Conservation (phyloP, 2,113 vertebrate genomes). For the Epinephelus lanceolatus region DNA sequence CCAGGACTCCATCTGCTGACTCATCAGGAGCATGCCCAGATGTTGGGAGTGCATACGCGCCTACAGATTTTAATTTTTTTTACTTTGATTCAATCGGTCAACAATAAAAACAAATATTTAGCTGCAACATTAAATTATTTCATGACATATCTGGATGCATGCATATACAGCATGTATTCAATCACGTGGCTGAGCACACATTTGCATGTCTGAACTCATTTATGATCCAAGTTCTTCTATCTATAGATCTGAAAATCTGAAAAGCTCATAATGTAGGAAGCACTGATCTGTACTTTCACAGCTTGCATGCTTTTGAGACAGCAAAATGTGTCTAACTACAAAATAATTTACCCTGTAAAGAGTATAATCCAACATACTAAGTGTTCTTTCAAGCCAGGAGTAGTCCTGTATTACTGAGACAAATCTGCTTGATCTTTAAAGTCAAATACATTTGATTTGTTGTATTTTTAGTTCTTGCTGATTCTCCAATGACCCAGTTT, state of each 20-base stretch:
- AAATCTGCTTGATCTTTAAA: not conserved
- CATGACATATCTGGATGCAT: not conserved
- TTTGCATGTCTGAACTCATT: not conserved
- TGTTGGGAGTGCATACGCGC: too few relatives aligned
- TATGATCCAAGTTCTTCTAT: not conserved
- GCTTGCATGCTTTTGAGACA: not conserved
- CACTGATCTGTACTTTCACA: not conserved
- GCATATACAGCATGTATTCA: not conserved
- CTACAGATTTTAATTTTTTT: too few relatives aligned
- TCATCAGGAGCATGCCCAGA: too few relatives aligned
- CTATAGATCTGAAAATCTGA: not conserved
- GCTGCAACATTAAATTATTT: not conserved
- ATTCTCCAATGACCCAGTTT: not conserved
- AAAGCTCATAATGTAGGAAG: not conserved
- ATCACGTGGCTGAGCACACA: not conserved
- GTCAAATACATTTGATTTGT: slow-evolving; percentile 1
- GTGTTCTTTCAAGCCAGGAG: not conserved
- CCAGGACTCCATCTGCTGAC: too few relatives aligned
- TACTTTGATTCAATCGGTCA: too few relatives aligned
- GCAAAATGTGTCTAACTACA: not conserved
- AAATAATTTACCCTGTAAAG: not conserved
- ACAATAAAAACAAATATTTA: not conserved
- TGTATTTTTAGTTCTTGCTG: not conserved
- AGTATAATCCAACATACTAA: not conserved
- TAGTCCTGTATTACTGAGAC: not conserved